These are phyloP conservation scores for Bruchidius siliquastri DNA, from an alignment of 2,888 invertebrate genomes.

Conservation along the genomic window DNA sequence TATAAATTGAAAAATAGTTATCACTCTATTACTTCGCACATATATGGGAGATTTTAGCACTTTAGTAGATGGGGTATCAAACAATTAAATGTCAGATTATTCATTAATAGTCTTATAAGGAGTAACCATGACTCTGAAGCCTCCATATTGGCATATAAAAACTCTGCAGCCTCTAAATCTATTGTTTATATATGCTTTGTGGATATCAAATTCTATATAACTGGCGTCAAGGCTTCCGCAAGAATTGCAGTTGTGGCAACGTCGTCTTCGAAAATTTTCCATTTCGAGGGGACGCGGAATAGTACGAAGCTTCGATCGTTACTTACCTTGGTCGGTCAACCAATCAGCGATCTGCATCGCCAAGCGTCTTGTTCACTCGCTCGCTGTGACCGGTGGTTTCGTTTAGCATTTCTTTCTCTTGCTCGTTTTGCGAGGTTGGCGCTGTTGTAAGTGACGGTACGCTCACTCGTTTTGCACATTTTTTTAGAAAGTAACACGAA, in stretches of 20 bases:
- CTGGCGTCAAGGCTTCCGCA: neutral
- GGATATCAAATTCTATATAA: neutral
- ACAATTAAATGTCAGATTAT: too few species aligned
- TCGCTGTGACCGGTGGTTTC: constrained; percentile 22
- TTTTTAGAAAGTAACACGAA: constrained; percentile 6
- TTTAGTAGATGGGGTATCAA: too few species aligned
- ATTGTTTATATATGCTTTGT: too few species aligned
- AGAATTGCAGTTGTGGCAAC: neutral
- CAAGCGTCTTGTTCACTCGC: constrained; percentile 26
- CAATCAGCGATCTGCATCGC: constrained; percentile 22
- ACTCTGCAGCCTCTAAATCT: too few species aligned
- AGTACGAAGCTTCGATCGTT: constrained; percentile 23
- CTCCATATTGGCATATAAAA: too few species aligned
- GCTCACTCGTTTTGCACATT: constrained; percentile 4
- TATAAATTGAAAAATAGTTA: too few species aligned
- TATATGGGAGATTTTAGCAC: too few species aligned
- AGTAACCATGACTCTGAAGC: too few species aligned
- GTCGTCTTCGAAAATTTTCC: neutral
- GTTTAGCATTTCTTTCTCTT: constrained; percentile 23
- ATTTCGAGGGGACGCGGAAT: constrained; percentile 19
- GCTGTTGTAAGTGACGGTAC: constrained; percentile 10
- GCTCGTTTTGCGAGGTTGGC: constrained; percentile 20
- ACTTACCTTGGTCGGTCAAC: constrained; percentile 29
- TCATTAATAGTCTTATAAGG: too few species aligned
- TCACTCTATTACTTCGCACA: too few species aligned